phyloP scores from a whole-genome alignment of 2,888 invertebrate genomes.

The Bibio marci region DNA sequence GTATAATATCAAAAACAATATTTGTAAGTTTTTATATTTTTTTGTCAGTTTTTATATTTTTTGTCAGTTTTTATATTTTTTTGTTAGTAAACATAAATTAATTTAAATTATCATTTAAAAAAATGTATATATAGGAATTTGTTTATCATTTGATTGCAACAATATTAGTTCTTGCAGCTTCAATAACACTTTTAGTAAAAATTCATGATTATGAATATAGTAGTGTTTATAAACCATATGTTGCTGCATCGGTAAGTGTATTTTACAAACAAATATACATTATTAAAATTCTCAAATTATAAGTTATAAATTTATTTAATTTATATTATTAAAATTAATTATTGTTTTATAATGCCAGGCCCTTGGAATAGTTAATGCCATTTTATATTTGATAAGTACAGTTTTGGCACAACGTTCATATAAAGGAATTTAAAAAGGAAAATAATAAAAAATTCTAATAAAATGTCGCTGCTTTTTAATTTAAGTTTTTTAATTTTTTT shows the following conservation, averaged over 20 bases:
- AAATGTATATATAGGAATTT: conserved; percentile 42
- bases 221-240: neutral
- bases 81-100: conserved; percentile 33
- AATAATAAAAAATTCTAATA: too few relatives aligned
- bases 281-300: neutral
- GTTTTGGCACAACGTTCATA: conserved; percentile 2
- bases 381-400: conserved; percentile 2
- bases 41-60: too few relatives aligned
- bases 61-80: too few relatives aligned
- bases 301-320: too few relatives aligned
- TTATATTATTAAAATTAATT: too few relatives aligned
- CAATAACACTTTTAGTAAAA: conserved; percentile 23
- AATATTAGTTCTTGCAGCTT: conserved; percentile 52
- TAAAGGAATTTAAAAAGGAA: conserved; percentile 1
- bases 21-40: conserved; percentile 31
- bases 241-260: conserved; percentile 2
- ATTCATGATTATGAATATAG: neutral
- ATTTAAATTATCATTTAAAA: conserved; percentile 7
- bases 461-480: too few relatives aligned
- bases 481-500: too few relatives aligned
- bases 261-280: neutral
- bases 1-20: conserved; percentile 65
- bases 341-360: too few relatives aligned
- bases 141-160: conserved; percentile 64
- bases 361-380: conserved; percentile 1